Evolutionary conservation across 2,888 invertebrate genomes (phyloP).

Genomic region (Coronaproctus castanopsis): DNA sequence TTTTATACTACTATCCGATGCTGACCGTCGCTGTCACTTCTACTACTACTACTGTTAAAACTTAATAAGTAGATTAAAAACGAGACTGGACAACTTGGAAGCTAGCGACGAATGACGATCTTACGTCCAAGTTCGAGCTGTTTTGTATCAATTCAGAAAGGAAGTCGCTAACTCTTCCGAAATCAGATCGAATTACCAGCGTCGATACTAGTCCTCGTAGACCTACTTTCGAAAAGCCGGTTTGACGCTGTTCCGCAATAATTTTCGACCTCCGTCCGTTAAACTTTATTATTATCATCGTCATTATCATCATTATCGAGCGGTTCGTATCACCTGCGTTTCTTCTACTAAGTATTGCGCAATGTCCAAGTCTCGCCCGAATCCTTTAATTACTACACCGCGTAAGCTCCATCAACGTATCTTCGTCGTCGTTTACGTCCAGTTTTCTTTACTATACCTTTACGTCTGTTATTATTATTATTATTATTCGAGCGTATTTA

Average conservation of each 20-base stretch:
- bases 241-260: slow-evolving; percentile 2
- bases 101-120: neutral
- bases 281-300: too few species aligned
- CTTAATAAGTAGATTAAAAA: neutral
- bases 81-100: neutral
- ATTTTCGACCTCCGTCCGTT: too few species aligned
- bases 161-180: neutral
- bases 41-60: too few species aligned
- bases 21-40: too few species aligned
- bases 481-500: too few species aligned
- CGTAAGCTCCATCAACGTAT: too few species aligned
- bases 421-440: too few species aligned
- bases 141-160: neutral
- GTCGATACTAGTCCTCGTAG: neutral
- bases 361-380: neutral
- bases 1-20: neutral
- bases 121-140: neutral
- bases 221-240: slow-evolving; percentile 13
- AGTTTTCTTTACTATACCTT: too few species aligned
- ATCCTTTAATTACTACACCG: neutral
- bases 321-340: neutral
- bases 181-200: neutral
- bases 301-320: too few species aligned
- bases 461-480: too few species aligned
- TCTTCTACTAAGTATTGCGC: neutral